Evolutionary conservation across 1,140 invertebrate species (phyloP), one percentile per base, ranked within the genome.

Genomic region (Subanguina moxae): DNA sequence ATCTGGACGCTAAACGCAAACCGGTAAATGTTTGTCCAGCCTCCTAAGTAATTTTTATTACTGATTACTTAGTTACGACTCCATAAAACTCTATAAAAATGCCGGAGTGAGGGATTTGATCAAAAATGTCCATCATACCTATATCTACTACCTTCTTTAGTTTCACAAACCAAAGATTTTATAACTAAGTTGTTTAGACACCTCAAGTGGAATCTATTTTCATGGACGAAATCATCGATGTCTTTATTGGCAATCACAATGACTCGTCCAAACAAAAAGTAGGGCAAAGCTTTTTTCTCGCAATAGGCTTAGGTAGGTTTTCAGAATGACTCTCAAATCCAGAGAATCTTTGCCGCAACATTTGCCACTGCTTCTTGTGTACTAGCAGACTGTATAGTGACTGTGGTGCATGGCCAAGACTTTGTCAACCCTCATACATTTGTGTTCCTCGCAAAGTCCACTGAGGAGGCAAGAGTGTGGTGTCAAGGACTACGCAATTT

Each of bases 151-250:
- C n/a, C n/a, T n/a, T n/a, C n/a, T n/a, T n/a, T n/a, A n/a, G n/a
- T n/a, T n/a, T n/a, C n/a, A n/a, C n/a, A n/a, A n/a, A n/a, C n/a
- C n/a, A n/a, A n/a, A n/a, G n/a, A n/a, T n/a, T n/a, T n/a, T n/a
- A n/a, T n/a, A 38, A 38, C 3, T 38, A 38, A 38, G 11, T 23
- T 27, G 45, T 42, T 0, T 46, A 68, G 38, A 19, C 30, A 38
- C 21, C 75, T 32, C 17, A 17, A 58, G 11, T 48, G 19, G 66
- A 75, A 45, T 48, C 28, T n/a, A 70, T 74, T 17, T 74, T 62
- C 46, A 32, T 74, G 19, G 73, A 74, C 43, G 73, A 74, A 57
- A 77, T 74, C 45, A 62, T 74, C 8, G 73, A 74, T 42, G 75
- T 74, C 8, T 73, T 72, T 17, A 68, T 77, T 42, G 73, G 73